These are phyloP conservation scores for Anser brachyrhynchus DNA, from an alignment of 2,113 vertebrate genomes.

Conservation along the genomic window DNA sequence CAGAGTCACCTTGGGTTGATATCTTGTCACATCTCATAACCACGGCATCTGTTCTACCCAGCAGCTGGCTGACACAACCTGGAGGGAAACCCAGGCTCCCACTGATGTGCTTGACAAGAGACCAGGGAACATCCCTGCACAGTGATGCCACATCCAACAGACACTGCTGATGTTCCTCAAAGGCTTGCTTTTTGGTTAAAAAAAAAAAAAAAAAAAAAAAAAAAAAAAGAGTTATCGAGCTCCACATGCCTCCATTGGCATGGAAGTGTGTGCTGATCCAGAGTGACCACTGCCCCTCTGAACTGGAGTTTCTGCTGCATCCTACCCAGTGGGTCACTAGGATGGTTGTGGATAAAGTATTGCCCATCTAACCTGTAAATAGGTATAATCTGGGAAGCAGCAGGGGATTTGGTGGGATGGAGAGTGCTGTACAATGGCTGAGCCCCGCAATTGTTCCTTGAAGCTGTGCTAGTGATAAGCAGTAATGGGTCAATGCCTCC, in stretches of 20 bases:
- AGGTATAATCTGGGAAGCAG: not conserved
- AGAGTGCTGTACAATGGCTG: not conserved
- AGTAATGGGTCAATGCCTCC: not conserved
- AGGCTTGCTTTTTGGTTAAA: not conserved
- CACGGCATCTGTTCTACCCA: accelerated
- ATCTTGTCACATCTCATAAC: constrained; percentile 5
- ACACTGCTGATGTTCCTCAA: not conserved
- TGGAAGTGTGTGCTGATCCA: not conserved
- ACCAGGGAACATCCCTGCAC: accelerated
- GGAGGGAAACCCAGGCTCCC: not conserved
- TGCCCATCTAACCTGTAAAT: not conserved
- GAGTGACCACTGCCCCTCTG: not conserved
- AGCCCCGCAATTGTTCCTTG: not conserved
- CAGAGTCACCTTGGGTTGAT: not conserved
- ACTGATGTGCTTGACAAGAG: too few species aligned
- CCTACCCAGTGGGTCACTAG: not conserved
- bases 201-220: too few species aligned
- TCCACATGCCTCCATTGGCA: accelerated
- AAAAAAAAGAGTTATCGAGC: not conserved
- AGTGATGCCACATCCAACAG: not conserved
- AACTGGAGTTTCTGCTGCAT: not conserved
- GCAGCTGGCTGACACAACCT: not conserved
- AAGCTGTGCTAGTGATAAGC: not conserved
- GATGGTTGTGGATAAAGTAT: not conserved
- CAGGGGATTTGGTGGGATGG: not conserved